Base-by-base conservation (phyloP, 1,140 invertebrate genomes). In the Apis mellifera region DNA sequence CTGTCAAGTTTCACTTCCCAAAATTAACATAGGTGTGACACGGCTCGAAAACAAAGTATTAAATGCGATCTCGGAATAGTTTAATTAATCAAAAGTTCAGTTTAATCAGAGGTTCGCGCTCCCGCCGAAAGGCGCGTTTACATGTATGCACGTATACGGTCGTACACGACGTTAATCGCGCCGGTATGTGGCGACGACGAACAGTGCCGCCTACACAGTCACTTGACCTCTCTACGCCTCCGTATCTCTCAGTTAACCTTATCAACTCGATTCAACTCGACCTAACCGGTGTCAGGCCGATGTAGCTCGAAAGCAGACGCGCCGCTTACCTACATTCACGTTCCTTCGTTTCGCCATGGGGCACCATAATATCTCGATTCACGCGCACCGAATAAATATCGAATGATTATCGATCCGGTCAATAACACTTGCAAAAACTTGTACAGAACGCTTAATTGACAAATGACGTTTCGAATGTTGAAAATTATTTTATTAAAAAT, bases 211-310 rank as follows among this genome's bases (percentile, higher is more conserved):
- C 93, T 91, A 93, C 93, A 89, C 78, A 88, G 87, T 90, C 92
- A 93, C 92, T 94, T 94, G 93, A 94, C 93, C 93, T 94, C 92
- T 81, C 91, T 84, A 93, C 92, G 93, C 93, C 92, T 90, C 91
- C 92, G 89, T 91, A 93, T 91, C 90, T 91, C 87, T 89, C 86
- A 93, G 90, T 94, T 94, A 94, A 94, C 92, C 93, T 93, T 94
- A 94, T 94, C 91, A 94, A 94, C 89, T 92, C 86, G 90, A 90
- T 89, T 92, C 90, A 90, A 92, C 89, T 91, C 88, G 89, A 91
- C 86, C 90, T 91, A 92, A 93, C 91, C 89, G 90, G 85, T 78
- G 85, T 81, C 81, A 75, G 82, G 50, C 84, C 86, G 82, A 78
- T 76, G 85, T 79, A n/a, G 52, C 77, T 78, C 68, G 65, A 68